Evolutionary conservation across 2,113 vertebrate species (phyloP).

Genomic region (Sciurus niger): DNA sequence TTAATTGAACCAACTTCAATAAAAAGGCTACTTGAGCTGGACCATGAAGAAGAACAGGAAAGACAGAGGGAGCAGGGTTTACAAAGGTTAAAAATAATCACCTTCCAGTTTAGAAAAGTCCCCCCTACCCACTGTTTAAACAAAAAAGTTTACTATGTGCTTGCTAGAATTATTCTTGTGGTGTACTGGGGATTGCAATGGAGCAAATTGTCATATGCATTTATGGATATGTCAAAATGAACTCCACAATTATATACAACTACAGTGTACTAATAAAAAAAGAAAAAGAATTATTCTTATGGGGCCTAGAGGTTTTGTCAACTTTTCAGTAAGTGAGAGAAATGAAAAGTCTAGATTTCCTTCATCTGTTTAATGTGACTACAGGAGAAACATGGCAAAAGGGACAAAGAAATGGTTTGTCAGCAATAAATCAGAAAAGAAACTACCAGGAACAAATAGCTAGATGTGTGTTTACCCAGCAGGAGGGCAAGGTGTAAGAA

Average conservation of each 20-base stretch:
- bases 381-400: conserved; percentile 1
- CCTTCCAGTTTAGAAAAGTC: neutral
- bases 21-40: neutral
- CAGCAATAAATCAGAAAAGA: conserved; percentile 37
- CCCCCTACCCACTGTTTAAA: neutral
- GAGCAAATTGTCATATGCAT: no score
- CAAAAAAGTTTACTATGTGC: neutral
- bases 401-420: conserved; percentile 29
- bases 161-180: neutral
- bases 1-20: neutral
- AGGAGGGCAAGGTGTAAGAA: conserved; percentile 35
- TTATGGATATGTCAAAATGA: neutral
- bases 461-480: neutral
- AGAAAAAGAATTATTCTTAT: conserved; percentile 22
- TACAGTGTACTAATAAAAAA: no score
- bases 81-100: neutral
- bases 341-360: neutral
- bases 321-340: conserved; percentile 16
- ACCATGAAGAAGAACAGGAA: neutral
- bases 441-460: conserved; percentile 26
- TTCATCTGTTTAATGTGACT: neutral
- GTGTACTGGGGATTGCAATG: no score
- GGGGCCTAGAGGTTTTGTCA: neutral
- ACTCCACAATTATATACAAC: no score
- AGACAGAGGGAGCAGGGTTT: neutral